Base-by-base conservation (phyloP, 2,888 invertebrate genomes). In the Acronicta aceris region DNA sequence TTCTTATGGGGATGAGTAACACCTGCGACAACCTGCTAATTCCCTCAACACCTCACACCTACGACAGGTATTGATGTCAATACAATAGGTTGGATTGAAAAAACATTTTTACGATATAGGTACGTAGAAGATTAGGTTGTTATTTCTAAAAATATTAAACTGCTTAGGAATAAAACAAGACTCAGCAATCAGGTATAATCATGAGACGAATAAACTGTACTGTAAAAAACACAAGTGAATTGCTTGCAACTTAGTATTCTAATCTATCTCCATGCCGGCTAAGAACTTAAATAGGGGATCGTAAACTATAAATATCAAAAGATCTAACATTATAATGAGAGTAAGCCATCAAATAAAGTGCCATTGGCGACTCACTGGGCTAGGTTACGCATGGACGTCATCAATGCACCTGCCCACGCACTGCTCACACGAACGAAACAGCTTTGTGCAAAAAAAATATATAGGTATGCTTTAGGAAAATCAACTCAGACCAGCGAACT, bases 291-390 rank as follows among this genome's bases (percentile, higher is more conserved):
- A 69, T 62, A 74, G 69, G 41, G 56, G 53, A 58, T 69, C 63
- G 75, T 79, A 76, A 76, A 71, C 74, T 73, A 83, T 81, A 75
- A 79, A 77, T 76, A 77, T 70, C 76, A 65, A 74, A 76, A 81
- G 76, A 79, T 81, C 74, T 78, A 78, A 79, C 76, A 75, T 76
- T 79, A 76, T 74, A 77, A 76, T 73, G 74, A 77, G 77, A 79
- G 81, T 80, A 76, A 83, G 79, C 70, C 78, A 82, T 85, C 84
- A 84, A 84, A 82, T 83, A 78, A 82, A 85, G 74, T 82, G 78
- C 78, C 75, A 75, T 70, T 74, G 80, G 72, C 81, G 71, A 74
- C 74, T 74, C 65, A 75, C 74, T 77, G 69, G 71, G 67, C 78
- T 77, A 80, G 76, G 73, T 70, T 74, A 76, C 75, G 65, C 74